Evolutionary conservation across 1,140 invertebrate species (phyloP).

Genomic region (Philopotamus ludificatus): DNA sequence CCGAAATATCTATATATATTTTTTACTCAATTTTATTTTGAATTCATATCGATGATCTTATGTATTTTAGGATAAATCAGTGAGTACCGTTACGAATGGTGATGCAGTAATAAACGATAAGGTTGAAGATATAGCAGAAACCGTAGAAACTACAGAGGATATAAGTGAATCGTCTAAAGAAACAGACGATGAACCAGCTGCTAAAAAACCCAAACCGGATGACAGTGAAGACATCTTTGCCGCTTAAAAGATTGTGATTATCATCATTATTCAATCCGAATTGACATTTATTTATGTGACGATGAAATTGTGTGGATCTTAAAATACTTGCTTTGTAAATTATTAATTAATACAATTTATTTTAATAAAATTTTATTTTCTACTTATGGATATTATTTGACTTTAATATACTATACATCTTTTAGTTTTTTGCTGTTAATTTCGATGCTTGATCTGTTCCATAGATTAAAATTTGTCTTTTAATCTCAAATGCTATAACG

Average conservation of each 20-base stretch:
- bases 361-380: neutral
- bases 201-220: constrained; percentile 17
- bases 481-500: constrained; percentile 83
- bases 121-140: constrained; percentile 9
- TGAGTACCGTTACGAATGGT: neutral
- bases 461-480: constrained; percentile 63
- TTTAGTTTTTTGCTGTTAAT: neutral
- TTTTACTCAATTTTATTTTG: neutral
- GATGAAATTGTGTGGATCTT: too few relatives aligned
- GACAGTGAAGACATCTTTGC: constrained; percentile 37
- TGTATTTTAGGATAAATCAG: neutral
- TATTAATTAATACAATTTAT: constrained; percentile 1
- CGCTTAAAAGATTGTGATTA: too few relatives aligned
- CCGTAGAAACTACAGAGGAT: constrained; percentile 1
- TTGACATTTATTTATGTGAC: too few relatives aligned
- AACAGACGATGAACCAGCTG: constrained; percentile 6
- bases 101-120: neutral
- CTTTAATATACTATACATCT: neutral
- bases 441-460: neutral
- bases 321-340: too few relatives aligned
- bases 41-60: neutral
- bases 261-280: too few relatives aligned
- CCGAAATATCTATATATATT: neutral
- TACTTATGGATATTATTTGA: neutral
- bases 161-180: too few relatives aligned